Evolutionary conservation across 92 coral and sea anemone genomes (phyloP), one percentile per base, ranked within the genome.

Genomic region (Phenganax subtilis): DNA sequence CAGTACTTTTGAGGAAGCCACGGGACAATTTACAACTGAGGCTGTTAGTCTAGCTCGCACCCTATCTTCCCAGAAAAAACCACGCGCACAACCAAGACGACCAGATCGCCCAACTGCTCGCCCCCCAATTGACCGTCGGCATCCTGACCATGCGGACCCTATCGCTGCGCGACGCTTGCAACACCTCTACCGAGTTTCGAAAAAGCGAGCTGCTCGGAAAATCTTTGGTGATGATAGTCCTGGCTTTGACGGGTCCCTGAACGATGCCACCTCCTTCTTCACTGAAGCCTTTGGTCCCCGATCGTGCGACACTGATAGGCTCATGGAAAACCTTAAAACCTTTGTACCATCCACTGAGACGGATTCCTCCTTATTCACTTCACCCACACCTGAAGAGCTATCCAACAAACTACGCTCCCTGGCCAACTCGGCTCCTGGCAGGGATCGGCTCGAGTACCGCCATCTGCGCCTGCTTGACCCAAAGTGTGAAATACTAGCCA

Each of bases 151-250:
- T 27, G 12, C 11, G 0, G 65, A 75, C 28, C 63, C 63, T 15
- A 15, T 51, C 10, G 80, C 55, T 4, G 80, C 80, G 6, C 0
- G 31, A 8, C 67, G 80, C 15, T 47, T 75, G 3, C 80, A 75
- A 20, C 30, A 15, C 10, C 20, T 75, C 0, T 75, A 75, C 51
- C 67, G 80, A 5, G 25, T 51, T 1, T 75, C 80, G 9, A 55
- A 56, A 8, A 75, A 75, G 57, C 51, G 80, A 14, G 80, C 67
- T 3, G 67, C 67, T 2, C 80, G 67, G 16, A 75, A 55, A 56
- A 56, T 75, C 25, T 31, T 75, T 9, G 66, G 51, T 29, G 66
- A 75, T 14, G 60, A 75, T 30, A 55, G 20, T n/a, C 51, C 54
- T 1, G 16, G 65, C 7, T 75, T 12, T 60, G 47, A 57, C 29